A percentile compares a stretch with the other conserved stretches of the same genome.
These are phyloP conservation scores for Rhineura floridana DNA, from an alignment of 2,113 vertebrate species.

Conservation along the genomic window DNA sequence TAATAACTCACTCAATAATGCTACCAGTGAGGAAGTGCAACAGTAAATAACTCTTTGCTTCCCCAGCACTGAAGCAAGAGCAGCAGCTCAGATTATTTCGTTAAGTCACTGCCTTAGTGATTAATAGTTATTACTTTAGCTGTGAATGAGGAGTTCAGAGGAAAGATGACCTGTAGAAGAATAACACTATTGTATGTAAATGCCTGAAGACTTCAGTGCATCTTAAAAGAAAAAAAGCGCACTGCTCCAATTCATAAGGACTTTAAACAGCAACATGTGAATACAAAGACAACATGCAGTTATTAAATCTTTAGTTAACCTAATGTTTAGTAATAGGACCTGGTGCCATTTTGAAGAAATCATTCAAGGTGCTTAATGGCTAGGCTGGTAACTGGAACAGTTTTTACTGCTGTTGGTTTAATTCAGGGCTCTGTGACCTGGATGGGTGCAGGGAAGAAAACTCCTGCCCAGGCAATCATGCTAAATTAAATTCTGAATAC, in stretches of 20 bases:
- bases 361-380: neutral
- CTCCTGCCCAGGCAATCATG: neutral
- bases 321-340: neutral
- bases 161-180: conserved; percentile 22
- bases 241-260: neutral
- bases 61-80: neutral
- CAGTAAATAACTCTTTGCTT: conserved; percentile 41
- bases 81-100: conserved; percentile 20
- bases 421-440: neutral
- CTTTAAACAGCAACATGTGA: neutral
- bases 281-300: neutral
- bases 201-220: conserved; percentile 18
- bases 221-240: conserved; percentile 6
- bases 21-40: conserved; percentile 9
- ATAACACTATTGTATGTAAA: neutral
- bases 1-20: conserved; percentile 32
- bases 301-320: neutral
- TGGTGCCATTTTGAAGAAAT: neutral
- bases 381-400: neutral
- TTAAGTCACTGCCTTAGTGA: conserved; percentile 28
- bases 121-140: conserved; percentile 30
- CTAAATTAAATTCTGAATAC: neutral
- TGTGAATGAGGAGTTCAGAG: conserved; percentile 7
- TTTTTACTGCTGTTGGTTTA: neutral
- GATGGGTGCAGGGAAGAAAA: neutral